Evolutionary conservation across 2,797 vertebrate species (phyloP).

Genomic region (Petrocephalus sullivani): DNA sequence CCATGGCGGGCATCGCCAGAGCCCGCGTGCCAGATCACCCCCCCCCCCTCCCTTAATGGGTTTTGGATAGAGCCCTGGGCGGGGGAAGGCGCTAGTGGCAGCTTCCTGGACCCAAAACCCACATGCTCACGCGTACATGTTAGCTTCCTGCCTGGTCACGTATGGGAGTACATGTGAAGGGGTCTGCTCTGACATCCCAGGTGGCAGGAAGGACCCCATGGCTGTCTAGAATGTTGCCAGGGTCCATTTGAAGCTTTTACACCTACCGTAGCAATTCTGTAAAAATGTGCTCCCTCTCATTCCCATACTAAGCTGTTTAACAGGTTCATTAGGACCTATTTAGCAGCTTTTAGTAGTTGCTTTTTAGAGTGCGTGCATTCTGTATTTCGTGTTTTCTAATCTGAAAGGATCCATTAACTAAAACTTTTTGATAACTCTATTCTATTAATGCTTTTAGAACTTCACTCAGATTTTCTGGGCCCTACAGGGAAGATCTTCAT

Average conservation of each 20-base stretch:
- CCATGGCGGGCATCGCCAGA: no score
- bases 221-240: neutral
- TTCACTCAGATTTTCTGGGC: neutral
- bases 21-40: no score
- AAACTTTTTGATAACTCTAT: neutral
- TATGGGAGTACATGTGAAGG: neutral
- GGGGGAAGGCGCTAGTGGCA: constrained; percentile 15
- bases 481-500: neutral
- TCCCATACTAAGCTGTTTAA: neutral
- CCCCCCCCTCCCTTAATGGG: constrained; percentile 49
- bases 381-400: neutral
- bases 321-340: neutral
- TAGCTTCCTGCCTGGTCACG: neutral
- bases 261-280: neutral
- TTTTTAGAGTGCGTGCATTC: neutral
- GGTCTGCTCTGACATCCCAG: neutral
- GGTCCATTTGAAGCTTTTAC: neutral
- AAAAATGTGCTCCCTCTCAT: neutral
- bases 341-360: neutral
- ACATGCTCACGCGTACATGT: neutral
- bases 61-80: constrained; percentile 38
- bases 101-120: constrained; percentile 3
- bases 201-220: neutral
- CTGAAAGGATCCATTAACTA: neutral
- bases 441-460: neutral